These are phyloP conservation scores for Acleris cristana DNA, from an alignment of 2,888 invertebrate genomes.

Conservation along the genomic window DNA sequence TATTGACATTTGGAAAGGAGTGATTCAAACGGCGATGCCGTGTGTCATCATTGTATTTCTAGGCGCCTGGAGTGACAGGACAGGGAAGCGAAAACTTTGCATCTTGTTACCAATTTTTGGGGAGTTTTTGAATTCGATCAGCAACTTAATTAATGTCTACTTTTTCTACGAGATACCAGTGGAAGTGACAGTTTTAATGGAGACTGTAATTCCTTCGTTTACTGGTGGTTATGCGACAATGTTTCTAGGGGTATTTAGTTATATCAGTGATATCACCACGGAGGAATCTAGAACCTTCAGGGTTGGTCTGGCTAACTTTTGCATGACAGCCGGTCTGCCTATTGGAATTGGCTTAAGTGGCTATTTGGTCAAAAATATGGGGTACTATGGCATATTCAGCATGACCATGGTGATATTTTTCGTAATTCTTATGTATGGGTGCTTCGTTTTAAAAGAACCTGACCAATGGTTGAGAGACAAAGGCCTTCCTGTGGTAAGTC, in stretches of 20 bases:
- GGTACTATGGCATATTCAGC: constrained; percentile 76
- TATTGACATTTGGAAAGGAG: constrained; percentile 83
- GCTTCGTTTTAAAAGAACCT: constrained; percentile 87
- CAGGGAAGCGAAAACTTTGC: constrained; percentile 81
- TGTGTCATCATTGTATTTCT: constrained; percentile 83
- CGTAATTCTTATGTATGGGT: constrained; percentile 88
- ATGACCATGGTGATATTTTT: constrained; percentile 71
- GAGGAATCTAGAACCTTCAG: constrained; percentile 83
- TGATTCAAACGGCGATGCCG: constrained; percentile 82
- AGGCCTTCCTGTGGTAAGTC: constrained; percentile 68
- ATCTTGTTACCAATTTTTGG: constrained; percentile 83
- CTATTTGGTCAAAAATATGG: constrained; percentile 67
- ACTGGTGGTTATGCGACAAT: constrained; percentile 84
- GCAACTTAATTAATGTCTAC: constrained; percentile 81
- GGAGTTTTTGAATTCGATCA: constrained; percentile 77
- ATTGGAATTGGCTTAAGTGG: constrained; percentile 83
- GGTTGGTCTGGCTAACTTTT: constrained; percentile 85
- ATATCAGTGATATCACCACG: constrained; percentile 85
- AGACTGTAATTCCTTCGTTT: constrained; percentile 79
- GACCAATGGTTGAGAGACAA: constrained; percentile 67
- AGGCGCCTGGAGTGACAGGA: constrained; percentile 86
- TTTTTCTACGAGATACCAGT: constrained; percentile 84
- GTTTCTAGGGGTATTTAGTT: constrained; percentile 85
- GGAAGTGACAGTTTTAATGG: constrained; percentile 78
- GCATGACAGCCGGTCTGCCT: constrained; percentile 83